A percentile compares a stretch with the other conserved stretches of the same genome.
Conservation (phyloP, 2,113 vertebrate genomes). For the Lophius piscatorius region DNA sequence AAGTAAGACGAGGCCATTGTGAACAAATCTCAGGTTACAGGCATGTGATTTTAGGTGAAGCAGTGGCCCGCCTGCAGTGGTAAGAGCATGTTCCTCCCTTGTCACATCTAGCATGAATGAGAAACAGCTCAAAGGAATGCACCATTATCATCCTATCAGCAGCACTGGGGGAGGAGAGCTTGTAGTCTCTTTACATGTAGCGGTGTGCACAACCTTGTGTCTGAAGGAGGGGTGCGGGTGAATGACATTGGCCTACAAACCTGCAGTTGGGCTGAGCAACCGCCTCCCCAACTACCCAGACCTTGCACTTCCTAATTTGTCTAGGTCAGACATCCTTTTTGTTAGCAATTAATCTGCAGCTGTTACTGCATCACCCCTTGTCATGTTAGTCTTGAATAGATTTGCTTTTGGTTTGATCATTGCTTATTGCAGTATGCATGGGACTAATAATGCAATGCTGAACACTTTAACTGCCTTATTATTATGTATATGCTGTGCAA, state of each 20-base stretch:
- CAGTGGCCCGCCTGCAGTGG: slow-evolving; percentile 54
- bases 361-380: slow-evolving; percentile 74
- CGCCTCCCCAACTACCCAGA: slow-evolving; percentile 62
- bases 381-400: slow-evolving; percentile 64
- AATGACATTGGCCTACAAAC: slow-evolving; percentile 63
- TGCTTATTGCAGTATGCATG: slow-evolving; percentile 49
- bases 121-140: slow-evolving; percentile 73
- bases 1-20: slow-evolving; percentile 46
- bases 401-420: slow-evolving; percentile 65
- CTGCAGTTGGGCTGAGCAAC: slow-evolving; percentile 53
- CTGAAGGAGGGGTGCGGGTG: slow-evolving; percentile 36
- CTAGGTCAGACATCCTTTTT: slow-evolving; percentile 76
- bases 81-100: slow-evolving; percentile 64
- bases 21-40: slow-evolving; percentile 69
- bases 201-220: slow-evolving; percentile 63
- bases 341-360: slow-evolving; percentile 79
- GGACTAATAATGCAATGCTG: slow-evolving; percentile 56
- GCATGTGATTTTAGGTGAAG: slow-evolving; percentile 49
- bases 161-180: slow-evolving; percentile 65
- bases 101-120: slow-evolving; percentile 73
- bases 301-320: slow-evolving; percentile 77
- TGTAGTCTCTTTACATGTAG: slow-evolving; percentile 51
- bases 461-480: slow-evolving; percentile 58
- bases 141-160: slow-evolving; percentile 74
- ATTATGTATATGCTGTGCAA: slow-evolving; percentile 67